Evolutionary conservation across 2,797 vertebrate genomes (phyloP), one percentile per base, ranked within the genome.

Genomic region (Podarcis lilfordi): DNA sequence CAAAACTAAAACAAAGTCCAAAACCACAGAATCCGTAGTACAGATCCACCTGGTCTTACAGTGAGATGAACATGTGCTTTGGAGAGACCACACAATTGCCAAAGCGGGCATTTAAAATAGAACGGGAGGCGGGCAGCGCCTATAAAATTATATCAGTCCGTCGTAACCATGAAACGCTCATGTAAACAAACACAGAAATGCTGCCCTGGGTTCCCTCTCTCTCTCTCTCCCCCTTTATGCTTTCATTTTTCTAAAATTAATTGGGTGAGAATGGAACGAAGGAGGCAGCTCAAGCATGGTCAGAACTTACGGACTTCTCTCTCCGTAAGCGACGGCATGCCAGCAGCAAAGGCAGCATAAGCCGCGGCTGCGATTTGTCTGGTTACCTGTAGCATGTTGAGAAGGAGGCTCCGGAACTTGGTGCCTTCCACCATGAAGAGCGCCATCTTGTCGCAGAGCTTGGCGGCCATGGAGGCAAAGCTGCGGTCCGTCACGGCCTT

Each of bases 351-450:
- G 64, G 59, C 29, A 4, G 43, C 91, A 83, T 92, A 89, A 45
- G 81, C 66, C 1, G 86, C 21, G 59, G 77, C 77, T 35, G 66
- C 19, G 66, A 21, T 82, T 86, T n/a, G 80, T 25, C 91, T 1
- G 27, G 80, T 96, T 96, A 99, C 99, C 98, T 99, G 98, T 43
- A 99, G 96, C 98, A 98, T 98, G 95, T 99, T 99, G 94, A 99
- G 98, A 6, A 99, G 98, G 85, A 99, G 97, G 15, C 98, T 99
- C 84, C 99, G 97, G 95, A 99, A 99, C 95, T 99, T 99, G 95
- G 99, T 99, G 86, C 99, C 99, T 94, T 99, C 98, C 94, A 99
- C 98, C 98, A 99, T 99, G 96, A 99, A 99, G 72, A 99, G 97
- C 0, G 99, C 98, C 99, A 99, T 99, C 97, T 98, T 99, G 97